Base-by-base conservation (phyloP, 2,888 invertebrate species). In the Pammene aurita region DNA sequence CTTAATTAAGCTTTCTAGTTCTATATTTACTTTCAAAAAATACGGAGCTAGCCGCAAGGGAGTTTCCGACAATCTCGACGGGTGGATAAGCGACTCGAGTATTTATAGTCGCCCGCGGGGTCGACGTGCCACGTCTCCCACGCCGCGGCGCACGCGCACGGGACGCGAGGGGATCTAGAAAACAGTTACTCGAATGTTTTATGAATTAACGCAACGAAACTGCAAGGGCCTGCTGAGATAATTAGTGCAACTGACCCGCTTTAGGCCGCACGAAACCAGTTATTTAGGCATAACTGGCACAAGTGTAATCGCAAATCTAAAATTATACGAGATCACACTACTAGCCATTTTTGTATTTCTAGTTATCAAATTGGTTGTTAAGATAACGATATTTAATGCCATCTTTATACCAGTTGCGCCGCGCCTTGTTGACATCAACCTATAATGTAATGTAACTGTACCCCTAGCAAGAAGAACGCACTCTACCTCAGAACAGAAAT, bases 31-130 rank as follows among this genome's bases (percentile, higher is more conserved):
- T 70, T 66, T 75, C 70, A 60, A 63, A 71, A 72, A 75, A 76
- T 71, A 71, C 70, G 72, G 61, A 74, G 74, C 74, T 73, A 73
- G 75, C 72, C 73, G 74, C 72, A 72, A 77, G 75, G 77, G 78
- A 78, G 78, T 78, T 78, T 78, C 77, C 77, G 74, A 79, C 73
- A 71, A 71, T 80, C 71, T 70, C 66, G 70, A 70, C 83, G 84
- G 84, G 83, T 84, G 88, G 84, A 87, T 85, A 85, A 85, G 81
- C 67, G 69, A 68, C 71, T 67, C 52, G 84, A 86, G 81, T 89
- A 92, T 92, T 92, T 89, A 89, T 92, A 92, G 91, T 83, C 79
- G 80, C 82, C 81, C 78, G 82, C 87, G 90, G 91, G 91, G 91
- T 92, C 91, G 90, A 89, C 78, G 91, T 85, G 86, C 89, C 87